A percentile compares a stretch with the other conserved stretches of the same genome.
Evolutionary conservation across 2,797 vertebrate genomes (phyloP).

Genomic region (Anguilla anguilla): DNA sequence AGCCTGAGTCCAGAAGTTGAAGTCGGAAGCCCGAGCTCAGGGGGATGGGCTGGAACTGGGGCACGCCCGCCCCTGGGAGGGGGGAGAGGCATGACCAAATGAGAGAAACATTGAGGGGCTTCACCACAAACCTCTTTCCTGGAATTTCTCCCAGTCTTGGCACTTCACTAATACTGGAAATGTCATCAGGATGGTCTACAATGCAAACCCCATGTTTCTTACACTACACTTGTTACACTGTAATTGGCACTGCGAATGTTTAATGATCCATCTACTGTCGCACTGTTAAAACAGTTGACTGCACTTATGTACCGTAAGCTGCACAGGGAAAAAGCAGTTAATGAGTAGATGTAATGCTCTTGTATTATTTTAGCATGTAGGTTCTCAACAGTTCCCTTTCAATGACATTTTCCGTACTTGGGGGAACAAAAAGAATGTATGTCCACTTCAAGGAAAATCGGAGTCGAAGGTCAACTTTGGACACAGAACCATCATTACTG

Average conservation of each 20-base stretch:
- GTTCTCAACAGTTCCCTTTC: too few species aligned
- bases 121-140: not conserved
- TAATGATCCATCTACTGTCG: not conserved
- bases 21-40: conserved; percentile 88
- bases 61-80: conserved; percentile 87
- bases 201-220: not conserved
- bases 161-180: too few species aligned
- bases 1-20: conserved; percentile 92
- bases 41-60: conserved; percentile 93
- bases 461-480: not conserved
- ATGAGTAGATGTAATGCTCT: not conserved
- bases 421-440: too few species aligned
- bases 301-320: not conserved
- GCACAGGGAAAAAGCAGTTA: too few species aligned
- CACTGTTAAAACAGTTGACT: not conserved
- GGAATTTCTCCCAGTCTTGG: too few species aligned
- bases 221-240: not conserved
- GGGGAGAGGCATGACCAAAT: not conserved
- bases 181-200: not conserved
- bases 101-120: not conserved
- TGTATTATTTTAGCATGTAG: too few species aligned
- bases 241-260: not conserved
- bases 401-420: too few species aligned
- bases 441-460: too few species aligned
- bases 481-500: not conserved